Evolutionary conservation across 2,113 vertebrate genomes (phyloP), one percentile per base, ranked within the genome.

Genomic region (Marmota flaviventris): DNA sequence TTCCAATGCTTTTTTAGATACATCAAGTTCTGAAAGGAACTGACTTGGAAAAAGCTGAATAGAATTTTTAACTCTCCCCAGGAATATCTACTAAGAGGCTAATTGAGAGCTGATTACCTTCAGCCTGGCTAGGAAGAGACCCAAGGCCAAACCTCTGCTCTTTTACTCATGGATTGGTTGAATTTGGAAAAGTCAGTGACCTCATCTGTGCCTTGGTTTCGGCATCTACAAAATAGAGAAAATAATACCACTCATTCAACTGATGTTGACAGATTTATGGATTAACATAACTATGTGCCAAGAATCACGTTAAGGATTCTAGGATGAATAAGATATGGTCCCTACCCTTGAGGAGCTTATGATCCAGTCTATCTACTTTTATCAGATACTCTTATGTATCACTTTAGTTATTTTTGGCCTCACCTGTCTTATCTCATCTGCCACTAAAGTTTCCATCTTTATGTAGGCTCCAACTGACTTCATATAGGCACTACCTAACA

Each of bases 1-100:
- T 92, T 82, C 63, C 39, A 53, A 8, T 67, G 48, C 5, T 93
- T 77, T 77, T 93, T 91, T 48, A n/a, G 42, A 53, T 93, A 92
- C 67, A 42, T 63, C 45, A 48, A 95, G 11, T 78, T 79, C 76
- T 81, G 45, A 27, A 91, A 92, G 25, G 24, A 53, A 34, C 39
- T 58, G 29, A 53, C 70, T 53, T 69, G 39, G 51, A 34, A 94
- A 94, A 93, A 39, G 17, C 27, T 32, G 13, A 93, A 75, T 51
- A 58, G 58, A 79, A 84, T 89, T 94, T 83, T 58, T 56, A 76
- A 8, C 12, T 91, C 67, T 85, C 17, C 20, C 18, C 13, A 61
- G 29, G 70, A 56, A 78, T 27, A 48, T 20, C 16, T 76, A 87
- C 2, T 18, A 58, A 87, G 37, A 45, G 45, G 16, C 11, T 42